Percentiles rank a stretch among this genome's conserved stretches.
Conservation (phyloP, 2,888 invertebrate genomes). For the Noctua janthina region DNA sequence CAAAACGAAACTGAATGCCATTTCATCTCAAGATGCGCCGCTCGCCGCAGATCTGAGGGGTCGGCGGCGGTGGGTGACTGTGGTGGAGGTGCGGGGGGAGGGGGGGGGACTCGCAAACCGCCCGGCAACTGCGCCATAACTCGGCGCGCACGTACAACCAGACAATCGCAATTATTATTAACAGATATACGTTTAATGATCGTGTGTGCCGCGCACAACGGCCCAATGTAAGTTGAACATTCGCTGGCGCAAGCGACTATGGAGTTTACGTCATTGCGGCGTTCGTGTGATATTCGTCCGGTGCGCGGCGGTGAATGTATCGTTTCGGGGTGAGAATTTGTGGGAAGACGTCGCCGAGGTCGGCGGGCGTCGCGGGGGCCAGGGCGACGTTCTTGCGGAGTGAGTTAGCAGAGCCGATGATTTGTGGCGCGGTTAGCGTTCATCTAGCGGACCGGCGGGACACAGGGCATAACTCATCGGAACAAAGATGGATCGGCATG, state of each 20-base stretch:
- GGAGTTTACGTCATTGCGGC: conserved; percentile 74
- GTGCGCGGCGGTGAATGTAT: conserved; percentile 71
- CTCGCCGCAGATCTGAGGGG: conserved; percentile 76
- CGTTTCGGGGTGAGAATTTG: conserved; percentile 80
- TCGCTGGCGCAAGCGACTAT: conserved; percentile 76
- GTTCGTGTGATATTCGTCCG: conserved; percentile 79
- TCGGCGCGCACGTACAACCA: conserved; percentile 87
- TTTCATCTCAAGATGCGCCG: conserved; percentile 84
- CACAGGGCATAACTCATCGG: conserved; percentile 79
- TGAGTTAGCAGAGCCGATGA: conserved; percentile 83
- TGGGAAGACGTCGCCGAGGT: conserved; percentile 73
- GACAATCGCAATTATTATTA: conserved; percentile 89
- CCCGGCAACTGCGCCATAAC: conserved; percentile 87
- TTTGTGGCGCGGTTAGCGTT: conserved; percentile 85
- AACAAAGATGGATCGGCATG: conserved; percentile 78
- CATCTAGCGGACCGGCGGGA: conserved; percentile 79
- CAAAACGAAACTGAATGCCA: conserved; percentile 84
- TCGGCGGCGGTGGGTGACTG: conserved; percentile 71
- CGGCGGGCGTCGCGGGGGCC: conserved; percentile 65
- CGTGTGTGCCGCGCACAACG: conserved; percentile 79
- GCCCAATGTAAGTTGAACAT: conserved; percentile 75
- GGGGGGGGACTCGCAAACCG: conserved; percentile 69
- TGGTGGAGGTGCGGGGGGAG: conserved; percentile 48
- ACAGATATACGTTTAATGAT: conserved; percentile 88
- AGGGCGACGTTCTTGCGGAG: conserved; percentile 76